Base-by-base conservation (phyloP, 2,113 vertebrate genomes). In the Gila orcuttii region DNA sequence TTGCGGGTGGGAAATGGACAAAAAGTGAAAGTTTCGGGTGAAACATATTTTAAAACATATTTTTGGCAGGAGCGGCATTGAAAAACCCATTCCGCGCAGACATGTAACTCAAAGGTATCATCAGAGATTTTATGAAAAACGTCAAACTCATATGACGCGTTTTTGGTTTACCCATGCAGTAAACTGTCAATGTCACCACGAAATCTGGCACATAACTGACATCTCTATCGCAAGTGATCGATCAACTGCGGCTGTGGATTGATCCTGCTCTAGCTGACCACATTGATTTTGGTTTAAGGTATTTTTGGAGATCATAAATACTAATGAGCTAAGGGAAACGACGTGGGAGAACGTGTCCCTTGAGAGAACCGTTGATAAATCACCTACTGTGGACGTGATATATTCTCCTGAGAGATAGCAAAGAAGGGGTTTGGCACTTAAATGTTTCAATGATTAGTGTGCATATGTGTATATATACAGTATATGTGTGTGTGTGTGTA, bases 281-380 rank as follows among this genome's bases (percentile, higher is more conserved):
- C 71, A 88, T 89, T 86, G 90, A 88, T 90, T 88, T 88, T 89
- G 83, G 83, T 89, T 89, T 84, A 87, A 88, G 85, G 87, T 85
- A 87, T 90, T 91, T 87, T 83, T 86, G 82, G 82, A 90, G 79
- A 89, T 92, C 93, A 94, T 93, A 92, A 93, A 94, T 94, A 94
- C 88, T 93, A 93, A 95, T 94, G 91, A 94, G 90, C 71, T 85
- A n/a, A 57, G 90, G 88, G 86, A 62, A 83, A 62, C 31, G 62
- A 64, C 52, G 76, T 45, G 84, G 83, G 57, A 68, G 84, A 62
- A 71, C 69, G 87, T 78, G 89, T 86, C 74, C 87, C 55, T 25
- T 39, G 88, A 85, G 88, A 78, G 79, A 50, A 23, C 42, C 31
- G 69, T 73, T 90, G 89, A 90, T 89, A 75, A 90, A 90, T 89